A percentile compares a stretch with the other conserved stretches of the same genome.
These are phyloP conservation scores for Protula sp. DNA, from an alignment of 2,888 invertebrate genomes.

Conservation along the genomic window DNA sequence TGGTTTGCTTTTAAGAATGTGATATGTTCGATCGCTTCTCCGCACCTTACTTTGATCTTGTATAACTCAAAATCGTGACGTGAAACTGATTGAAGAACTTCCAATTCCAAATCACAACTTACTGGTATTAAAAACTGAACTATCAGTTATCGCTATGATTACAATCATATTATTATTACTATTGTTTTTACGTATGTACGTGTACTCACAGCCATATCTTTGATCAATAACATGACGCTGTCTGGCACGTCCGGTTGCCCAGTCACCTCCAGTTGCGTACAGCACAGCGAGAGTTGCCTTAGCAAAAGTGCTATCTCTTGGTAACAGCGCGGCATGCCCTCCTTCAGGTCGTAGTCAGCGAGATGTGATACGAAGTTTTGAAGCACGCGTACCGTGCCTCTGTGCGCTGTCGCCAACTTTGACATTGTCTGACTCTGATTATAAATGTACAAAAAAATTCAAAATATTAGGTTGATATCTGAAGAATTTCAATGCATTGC, in stretches of 20 bases:
- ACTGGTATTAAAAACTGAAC: too few species aligned
- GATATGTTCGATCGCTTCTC: too few species aligned
- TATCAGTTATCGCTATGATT: too few species aligned
- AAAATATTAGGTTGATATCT: neutral
- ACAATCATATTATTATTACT: too few species aligned
- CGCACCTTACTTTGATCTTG: too few species aligned
- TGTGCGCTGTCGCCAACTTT: conserved; percentile 35
- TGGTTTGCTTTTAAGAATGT: too few species aligned
- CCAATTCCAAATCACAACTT: too few species aligned
- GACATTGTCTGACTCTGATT: conserved; percentile 11
- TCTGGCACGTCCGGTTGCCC: conserved; percentile 14
- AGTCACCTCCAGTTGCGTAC: conserved; percentile 20
- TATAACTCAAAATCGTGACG: too few species aligned
- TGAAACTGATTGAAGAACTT: too few species aligned
- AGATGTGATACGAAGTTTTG: conserved; percentile 41
- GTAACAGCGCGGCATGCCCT: conserved; percentile 37
- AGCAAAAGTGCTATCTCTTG: conserved; percentile 37
- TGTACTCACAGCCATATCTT: conserved; percentile 12
- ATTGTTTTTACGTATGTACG: too few species aligned
- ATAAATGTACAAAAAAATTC: too few species aligned
- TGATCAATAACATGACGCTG: conserved; percentile 9
- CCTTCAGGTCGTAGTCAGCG: conserved; percentile 27
- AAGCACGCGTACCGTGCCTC: conserved; percentile 41
- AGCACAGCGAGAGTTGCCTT: conserved; percentile 25
- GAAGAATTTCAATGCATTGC: too few species aligned